Base-by-base conservation (phyloP, 2,797 vertebrate species). In the Thamnophis elegans region DNA sequence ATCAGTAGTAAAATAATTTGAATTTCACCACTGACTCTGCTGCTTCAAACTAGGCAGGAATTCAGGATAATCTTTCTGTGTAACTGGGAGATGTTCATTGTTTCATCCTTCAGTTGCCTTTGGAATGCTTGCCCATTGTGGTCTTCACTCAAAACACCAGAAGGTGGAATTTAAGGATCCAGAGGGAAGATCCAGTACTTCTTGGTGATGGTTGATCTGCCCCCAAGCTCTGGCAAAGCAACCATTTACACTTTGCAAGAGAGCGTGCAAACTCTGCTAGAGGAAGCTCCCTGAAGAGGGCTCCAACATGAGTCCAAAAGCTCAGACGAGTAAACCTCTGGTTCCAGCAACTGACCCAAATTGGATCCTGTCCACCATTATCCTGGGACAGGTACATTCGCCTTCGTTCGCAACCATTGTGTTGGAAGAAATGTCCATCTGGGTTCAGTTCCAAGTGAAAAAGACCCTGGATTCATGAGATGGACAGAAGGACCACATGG, bases 41-140 rank as follows among this genome's bases (percentile, higher is more conserved):
- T 93, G 65, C 53, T 62, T 59, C 94, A 82, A 91, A 73, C 82
- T 90, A 59, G 28, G 89, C 82, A 90, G 90, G 96, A 94, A 91
- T 36, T 65, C 22, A 91, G 51, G 62, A 73, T 87, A 91, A 91
- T 96, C 95, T 96, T 93, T 95, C 92, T 78, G 32, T 42, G 68
- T 18, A 42, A 1, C 68, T 20, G 68, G 68, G 68, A 78, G 18
- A 4, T 20, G 14, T 18, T 18, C 65, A 73, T 7, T 14, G 65
- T 16, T 68, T 32, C n/a, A 73, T 32, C n/a, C n/a, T 58, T 53
- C 14, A 73, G 16, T 58, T 51, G 42, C 55, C 56, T 90, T 90
- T n/a, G 10, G 26, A 26, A 11, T 90, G 60, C 55, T 28, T 2
- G 22, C 28, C 22, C 3, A 7, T 14, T 22, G 42, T 5, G 65